Percentiles rank a stretch among this genome's conserved stretches.
These are phyloP conservation scores for Manduca sexta DNA, from an alignment of 1,140 invertebrate genomes.

Conservation along the genomic window DNA sequence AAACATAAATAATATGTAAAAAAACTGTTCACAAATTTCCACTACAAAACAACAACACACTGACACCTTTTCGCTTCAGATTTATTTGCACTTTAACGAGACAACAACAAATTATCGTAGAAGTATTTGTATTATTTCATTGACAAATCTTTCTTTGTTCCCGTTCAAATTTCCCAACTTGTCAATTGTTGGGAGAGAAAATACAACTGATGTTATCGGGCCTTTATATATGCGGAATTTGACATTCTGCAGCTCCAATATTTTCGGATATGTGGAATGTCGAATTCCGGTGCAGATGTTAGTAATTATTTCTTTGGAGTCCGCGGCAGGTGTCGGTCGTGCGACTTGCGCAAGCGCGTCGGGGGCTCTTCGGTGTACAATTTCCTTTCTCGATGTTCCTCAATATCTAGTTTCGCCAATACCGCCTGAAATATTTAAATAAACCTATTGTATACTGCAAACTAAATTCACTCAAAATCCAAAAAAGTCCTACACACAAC, in stretches of 20 bases:
- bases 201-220: no score
- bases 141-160: no score
- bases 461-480: neutral
- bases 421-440: no score
- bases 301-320: conserved; percentile 30
- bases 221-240: no score
- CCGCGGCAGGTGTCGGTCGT: conserved; percentile 26
- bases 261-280: neutral
- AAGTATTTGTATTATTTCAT: no score
- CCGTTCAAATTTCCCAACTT: no score
- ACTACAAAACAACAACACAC: conserved; percentile 17
- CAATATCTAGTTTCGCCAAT: conserved; percentile 28
- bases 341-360: conserved; percentile 36
- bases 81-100: neutral
- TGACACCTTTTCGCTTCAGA: conserved; percentile 11
- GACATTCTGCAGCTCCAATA: no score
- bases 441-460: no score
- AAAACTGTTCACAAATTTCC: conserved; percentile 16
- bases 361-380: conserved; percentile 44
- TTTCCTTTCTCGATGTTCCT: conserved; percentile 35
- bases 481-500: no score
- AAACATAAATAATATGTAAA: conserved; percentile 22
- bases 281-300: neutral
- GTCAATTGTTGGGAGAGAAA: no score
- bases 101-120: no score